These are phyloP conservation scores for Probosciger aterrimus DNA, from an alignment of 2,113 vertebrate genomes.

Conservation along the genomic window DNA sequence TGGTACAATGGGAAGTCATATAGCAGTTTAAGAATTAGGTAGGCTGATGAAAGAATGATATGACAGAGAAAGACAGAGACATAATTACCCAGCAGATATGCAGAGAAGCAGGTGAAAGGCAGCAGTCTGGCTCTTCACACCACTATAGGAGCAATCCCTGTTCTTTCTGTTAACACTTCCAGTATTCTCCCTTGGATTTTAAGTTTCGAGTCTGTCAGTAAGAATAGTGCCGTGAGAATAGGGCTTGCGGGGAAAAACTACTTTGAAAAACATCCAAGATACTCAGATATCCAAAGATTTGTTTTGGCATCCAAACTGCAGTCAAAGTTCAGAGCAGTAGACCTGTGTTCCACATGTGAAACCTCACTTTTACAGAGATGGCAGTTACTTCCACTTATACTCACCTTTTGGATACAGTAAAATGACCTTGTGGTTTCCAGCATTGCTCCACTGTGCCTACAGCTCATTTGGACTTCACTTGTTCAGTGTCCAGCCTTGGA, in stretches of 20 bases:
- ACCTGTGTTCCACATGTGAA: not conserved
- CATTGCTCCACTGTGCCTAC: not conserved
- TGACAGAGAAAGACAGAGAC: not conserved
- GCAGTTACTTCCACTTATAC: not conserved
- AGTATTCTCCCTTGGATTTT: not conserved
- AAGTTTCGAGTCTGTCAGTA: not conserved
- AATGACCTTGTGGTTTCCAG: not conserved
- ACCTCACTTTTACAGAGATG: not conserved
- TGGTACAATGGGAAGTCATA: not conserved
- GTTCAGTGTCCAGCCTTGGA: not conserved
- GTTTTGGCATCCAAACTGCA: not conserved
- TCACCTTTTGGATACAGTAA: not conserved
- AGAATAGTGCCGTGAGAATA: not conserved
- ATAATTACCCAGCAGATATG: not conserved
- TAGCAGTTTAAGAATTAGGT: not conserved
- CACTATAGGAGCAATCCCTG: not conserved
- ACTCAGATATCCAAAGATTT: not conserved
- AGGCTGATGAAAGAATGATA: not conserved
- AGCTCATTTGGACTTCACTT: not conserved
- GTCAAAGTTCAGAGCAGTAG: not conserved
- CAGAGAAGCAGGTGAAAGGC: not conserved
- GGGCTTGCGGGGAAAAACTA: accelerated
- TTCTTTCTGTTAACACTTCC: not conserved
- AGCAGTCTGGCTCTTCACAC: not conserved
- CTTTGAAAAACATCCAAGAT: not conserved